These are phyloP conservation scores for Manis pentadactyla DNA, from an alignment of 2,797 vertebrate species.

Conservation along the genomic window DNA sequence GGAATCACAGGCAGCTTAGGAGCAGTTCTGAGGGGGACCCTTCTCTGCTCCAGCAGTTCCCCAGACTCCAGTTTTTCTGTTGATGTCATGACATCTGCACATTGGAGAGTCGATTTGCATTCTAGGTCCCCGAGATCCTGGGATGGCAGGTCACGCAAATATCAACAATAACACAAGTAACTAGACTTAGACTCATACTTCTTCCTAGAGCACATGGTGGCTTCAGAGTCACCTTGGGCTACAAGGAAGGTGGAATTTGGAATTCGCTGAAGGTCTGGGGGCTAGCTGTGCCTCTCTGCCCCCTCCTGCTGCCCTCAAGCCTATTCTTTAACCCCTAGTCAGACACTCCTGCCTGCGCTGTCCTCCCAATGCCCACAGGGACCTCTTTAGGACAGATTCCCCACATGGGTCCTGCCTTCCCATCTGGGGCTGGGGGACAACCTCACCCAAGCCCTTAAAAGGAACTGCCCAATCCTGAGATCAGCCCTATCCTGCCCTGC, in stretches of 20 bases:
- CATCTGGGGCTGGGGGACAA: background rate
- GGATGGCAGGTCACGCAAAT: background rate
- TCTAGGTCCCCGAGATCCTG: background rate
- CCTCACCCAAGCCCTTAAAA: background rate
- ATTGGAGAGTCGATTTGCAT: background rate
- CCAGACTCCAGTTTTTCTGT: background rate
- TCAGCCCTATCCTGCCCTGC: background rate
- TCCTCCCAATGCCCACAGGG: background rate
- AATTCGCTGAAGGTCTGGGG: background rate
- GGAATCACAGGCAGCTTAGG: background rate
- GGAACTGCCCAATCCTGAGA: background rate
- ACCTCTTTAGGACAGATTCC: background rate
- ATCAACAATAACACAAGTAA: constrained; percentile 43
- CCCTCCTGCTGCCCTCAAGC: background rate
- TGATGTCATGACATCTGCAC: background rate
- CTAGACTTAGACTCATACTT: background rate
- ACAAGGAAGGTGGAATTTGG: background rate
- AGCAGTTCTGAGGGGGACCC: background rate
- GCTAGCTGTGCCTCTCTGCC: background rate
- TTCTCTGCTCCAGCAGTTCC: background rate
- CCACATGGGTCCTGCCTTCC: background rate
- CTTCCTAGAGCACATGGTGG: background rate
- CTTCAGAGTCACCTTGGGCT: background rate
- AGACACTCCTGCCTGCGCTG: background rate
- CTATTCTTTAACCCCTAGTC: background rate